These are phyloP conservation scores for Phrynosoma platyrhinos DNA, from an alignment of 2,113 vertebrate genomes.

Conservation along the genomic window DNA sequence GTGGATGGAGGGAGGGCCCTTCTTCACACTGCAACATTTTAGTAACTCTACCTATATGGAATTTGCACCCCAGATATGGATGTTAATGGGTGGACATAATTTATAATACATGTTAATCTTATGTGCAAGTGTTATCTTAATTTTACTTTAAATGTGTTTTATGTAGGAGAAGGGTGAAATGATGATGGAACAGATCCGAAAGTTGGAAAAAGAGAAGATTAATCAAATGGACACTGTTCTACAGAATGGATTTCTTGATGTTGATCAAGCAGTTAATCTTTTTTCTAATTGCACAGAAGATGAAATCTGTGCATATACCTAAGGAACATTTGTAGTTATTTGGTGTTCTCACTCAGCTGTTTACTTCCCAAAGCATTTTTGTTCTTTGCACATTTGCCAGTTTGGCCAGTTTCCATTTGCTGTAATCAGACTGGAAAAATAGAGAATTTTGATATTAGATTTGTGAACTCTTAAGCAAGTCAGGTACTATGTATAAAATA, in stretches of 20 bases:
- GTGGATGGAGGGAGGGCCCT: no score
- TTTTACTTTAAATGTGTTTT: slow-evolving; percentile 34
- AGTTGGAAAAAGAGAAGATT: slow-evolving; percentile 85
- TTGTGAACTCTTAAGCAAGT: slow-evolving; percentile 5
- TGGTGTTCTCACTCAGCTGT: neutral
- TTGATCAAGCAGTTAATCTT: slow-evolving; percentile 77
- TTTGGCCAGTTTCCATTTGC: slow-evolving; percentile 25
- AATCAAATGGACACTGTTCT: slow-evolving; percentile 84
- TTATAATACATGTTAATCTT: neutral
- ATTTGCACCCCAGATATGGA: neutral
- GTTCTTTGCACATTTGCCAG: slow-evolving; percentile 17
- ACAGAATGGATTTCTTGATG: slow-evolving; percentile 72
- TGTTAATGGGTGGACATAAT: neutral
- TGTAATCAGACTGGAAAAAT: slow-evolving; percentile 29
- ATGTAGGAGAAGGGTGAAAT: slow-evolving; percentile 83
- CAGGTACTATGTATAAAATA: neutral
- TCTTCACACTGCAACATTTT: neutral
- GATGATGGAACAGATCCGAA: slow-evolving; percentile 80
- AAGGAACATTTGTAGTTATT: slow-evolving; percentile 39
- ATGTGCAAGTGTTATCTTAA: neutral
- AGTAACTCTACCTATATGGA: neutral
- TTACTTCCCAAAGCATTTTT: slow-evolving; percentile 8
- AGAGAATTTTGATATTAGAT: slow-evolving; percentile 20
- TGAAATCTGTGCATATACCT: slow-evolving; percentile 84
- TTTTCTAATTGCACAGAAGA: slow-evolving; percentile 81